phyloP scores from a whole-genome alignment of 2,797 vertebrate genomes.

The Clangula hyemalis region DNA sequence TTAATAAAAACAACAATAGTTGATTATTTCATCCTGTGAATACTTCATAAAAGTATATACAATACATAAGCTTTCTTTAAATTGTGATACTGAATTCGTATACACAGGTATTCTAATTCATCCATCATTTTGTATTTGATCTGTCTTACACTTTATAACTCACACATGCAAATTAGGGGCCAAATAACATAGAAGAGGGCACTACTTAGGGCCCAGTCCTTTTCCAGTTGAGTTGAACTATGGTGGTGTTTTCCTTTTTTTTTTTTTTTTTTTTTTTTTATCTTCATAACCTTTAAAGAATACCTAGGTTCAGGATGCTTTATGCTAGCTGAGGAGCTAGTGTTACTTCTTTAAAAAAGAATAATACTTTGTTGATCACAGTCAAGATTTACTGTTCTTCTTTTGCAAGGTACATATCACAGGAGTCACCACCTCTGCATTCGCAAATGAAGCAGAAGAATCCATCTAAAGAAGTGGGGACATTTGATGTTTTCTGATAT shows the following conservation, averaged over 20 bases:
- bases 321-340: not conserved
- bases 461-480: not conserved
- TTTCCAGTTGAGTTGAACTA: not conserved
- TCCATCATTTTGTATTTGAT: not conserved
- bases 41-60: not conserved
- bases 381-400: not conserved
- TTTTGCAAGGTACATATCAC: not conserved
- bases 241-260: not conserved
- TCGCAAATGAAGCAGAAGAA: not conserved
- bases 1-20: rapidly evolving
- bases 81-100: not conserved
- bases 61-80: not conserved
- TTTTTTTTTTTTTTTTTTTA: not conserved
- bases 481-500: not conserved
- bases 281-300: not conserved
- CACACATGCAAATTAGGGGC: not conserved
- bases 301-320: not conserved
- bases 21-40: not conserved
- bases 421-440: not conserved
- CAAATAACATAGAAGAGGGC: not conserved
- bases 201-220: not conserved
- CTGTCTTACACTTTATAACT: not conserved
- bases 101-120: not conserved
- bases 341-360: not conserved
- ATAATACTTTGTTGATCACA: not conserved